Evolutionary conservation across 2,797 vertebrate species (phyloP).

Genomic region (Cyprinella venusta): DNA sequence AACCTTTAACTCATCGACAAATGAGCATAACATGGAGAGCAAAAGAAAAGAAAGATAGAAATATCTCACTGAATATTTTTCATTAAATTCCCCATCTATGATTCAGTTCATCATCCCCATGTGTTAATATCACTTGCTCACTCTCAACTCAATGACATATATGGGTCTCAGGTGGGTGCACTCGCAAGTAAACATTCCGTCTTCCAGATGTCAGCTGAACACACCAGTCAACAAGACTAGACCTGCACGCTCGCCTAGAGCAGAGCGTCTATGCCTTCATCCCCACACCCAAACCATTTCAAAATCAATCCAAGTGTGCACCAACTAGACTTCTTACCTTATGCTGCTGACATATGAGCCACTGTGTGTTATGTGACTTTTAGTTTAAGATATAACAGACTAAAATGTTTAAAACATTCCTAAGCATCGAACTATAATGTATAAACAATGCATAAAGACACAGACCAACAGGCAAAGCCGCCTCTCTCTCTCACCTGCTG

Average conservation of each 20-base stretch:
- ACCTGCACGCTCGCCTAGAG: slow-evolving; percentile 75
- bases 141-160: slow-evolving; percentile 58
- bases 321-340: slow-evolving; percentile 3
- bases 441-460: not conserved
- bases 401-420: not conserved
- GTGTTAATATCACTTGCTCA: not conserved
- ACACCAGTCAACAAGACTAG: slow-evolving; percentile 83
- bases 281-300: slow-evolving; percentile 53
- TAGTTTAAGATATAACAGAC: not conserved
- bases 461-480: slow-evolving; percentile 4
- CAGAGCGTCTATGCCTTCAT: slow-evolving; percentile 59
- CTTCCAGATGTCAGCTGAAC: slow-evolving; percentile 84
- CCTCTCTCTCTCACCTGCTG: slow-evolving; percentile 85
- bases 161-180: slow-evolving; percentile 63
- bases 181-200: slow-evolving; percentile 76
- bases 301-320: not conserved
- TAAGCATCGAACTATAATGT: not conserved
- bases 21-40: slow-evolving; percentile 17
- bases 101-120: slow-evolving; percentile 1
- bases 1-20: slow-evolving; percentile 50
- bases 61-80: not conserved
- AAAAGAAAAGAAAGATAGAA: slow-evolving; percentile 26
- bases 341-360: not conserved
- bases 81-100: not conserved
- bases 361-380: not conserved